These are phyloP conservation scores for Helarctos malayanus DNA, from an alignment of 2,797 vertebrate genomes.

Conservation along the genomic window DNA sequence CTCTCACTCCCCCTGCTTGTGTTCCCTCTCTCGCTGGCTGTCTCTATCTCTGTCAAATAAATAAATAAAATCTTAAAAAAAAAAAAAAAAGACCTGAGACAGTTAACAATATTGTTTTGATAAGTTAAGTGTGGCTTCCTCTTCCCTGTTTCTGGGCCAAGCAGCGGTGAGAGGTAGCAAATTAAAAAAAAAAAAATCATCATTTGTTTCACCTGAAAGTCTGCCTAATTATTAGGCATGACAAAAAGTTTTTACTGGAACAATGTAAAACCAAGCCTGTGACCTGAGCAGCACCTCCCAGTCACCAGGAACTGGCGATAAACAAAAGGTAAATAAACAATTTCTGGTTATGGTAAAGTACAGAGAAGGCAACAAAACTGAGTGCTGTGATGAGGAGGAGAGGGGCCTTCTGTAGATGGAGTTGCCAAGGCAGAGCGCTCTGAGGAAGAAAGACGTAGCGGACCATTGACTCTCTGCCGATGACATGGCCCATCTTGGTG, in stretches of 20 bases:
- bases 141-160: conserved; percentile 1
- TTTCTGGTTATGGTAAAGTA: not conserved
- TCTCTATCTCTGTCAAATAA: too few relatives aligned
- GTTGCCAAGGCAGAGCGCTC: not conserved
- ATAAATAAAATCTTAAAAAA: too few relatives aligned
- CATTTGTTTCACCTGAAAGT: not conserved
- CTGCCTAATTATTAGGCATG: not conserved
- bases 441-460: not conserved
- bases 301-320: not conserved
- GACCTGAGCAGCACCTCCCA: not conserved
- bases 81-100: not conserved
- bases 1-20: too few relatives aligned
- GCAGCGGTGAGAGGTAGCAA: not conserved
- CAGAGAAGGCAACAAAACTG: not conserved
- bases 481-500: not conserved
- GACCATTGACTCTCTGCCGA: not conserved
- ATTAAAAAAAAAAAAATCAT: not conserved
- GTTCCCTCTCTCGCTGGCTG: too few relatives aligned
- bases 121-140: not conserved
- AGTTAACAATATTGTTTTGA: not conserved
- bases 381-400: not conserved
- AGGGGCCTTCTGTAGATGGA: not conserved
- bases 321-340: not conserved
- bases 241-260: not conserved
- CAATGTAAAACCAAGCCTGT: not conserved